phyloP scores from a whole-genome alignment of 2,888 invertebrate genomes.

The Synergus gifuensis region DNA sequence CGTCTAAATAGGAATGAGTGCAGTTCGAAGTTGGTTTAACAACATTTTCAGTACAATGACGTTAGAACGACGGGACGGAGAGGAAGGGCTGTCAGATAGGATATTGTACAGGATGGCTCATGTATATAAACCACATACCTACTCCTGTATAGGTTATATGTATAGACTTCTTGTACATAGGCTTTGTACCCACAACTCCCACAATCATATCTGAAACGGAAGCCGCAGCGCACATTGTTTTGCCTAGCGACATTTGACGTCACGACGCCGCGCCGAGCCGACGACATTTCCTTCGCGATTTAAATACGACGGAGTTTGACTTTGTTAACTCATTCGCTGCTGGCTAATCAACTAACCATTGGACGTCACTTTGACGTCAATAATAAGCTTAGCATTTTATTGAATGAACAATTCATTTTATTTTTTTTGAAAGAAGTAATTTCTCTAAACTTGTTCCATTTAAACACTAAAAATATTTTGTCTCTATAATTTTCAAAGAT shows the following conservation, averaged over 20 bases:
- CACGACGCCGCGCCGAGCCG: constrained; percentile 65
- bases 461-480: not conserved
- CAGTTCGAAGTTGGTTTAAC: constrained; percentile 36
- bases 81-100: constrained; percentile 69
- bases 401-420: not conserved
- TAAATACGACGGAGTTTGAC: constrained; percentile 56
- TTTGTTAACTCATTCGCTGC: constrained; percentile 53
- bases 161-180: constrained; percentile 46
- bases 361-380: constrained; percentile 19
- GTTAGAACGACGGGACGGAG: constrained; percentile 61
- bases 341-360: constrained; percentile 22
- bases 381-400: not conserved
- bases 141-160: constrained; percentile 37
- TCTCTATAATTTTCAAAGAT: no score
- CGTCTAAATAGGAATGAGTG: constrained; percentile 33
- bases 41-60: constrained; percentile 61
- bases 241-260: constrained; percentile 71
- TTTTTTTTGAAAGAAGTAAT: not conserved
- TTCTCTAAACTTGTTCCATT: not conserved
- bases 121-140: constrained; percentile 40
- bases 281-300: constrained; percentile 74
- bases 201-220: constrained; percentile 76
- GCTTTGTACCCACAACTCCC: constrained; percentile 53
- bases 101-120: constrained; percentile 45
- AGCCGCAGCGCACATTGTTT: constrained; percentile 73